Base-by-base conservation (phyloP, 2,113 vertebrate genomes). In the Lepisosteus oculatus region DNA sequence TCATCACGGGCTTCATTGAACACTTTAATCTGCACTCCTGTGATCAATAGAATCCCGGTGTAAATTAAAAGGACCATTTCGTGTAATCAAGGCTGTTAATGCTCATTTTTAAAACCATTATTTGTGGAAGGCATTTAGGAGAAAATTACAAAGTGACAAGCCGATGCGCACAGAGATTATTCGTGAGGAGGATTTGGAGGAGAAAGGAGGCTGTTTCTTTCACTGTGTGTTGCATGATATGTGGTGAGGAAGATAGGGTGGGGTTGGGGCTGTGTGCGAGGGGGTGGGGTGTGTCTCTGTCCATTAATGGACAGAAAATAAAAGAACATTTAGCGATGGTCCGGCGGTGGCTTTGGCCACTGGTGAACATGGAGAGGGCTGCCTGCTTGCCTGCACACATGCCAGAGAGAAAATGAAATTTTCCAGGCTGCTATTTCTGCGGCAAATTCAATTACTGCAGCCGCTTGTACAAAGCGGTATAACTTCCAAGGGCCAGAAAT, bases 1-100 rank as follows among this genome's bases (percentile, higher is more conserved):
- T 98, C 96, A 99, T 99, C 97, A 98, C 95, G 84, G 92, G 96
- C 97, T 98, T 96, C 96, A 98, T 99, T 99, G 97, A 99, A 96
- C 95, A 95, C 95, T 98, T 97, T 97, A 99, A 99, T 99, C 97
- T 98, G 94, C 94, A 92, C 95, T 95, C 90, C 90, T 94, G 93
- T 98, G 96, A 99, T 99, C 97, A 97, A 99, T 99, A 98, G 92
- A 87, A 94, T 93, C 93, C 92, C 90, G 93, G 94, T 95, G 95
- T 97, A 98, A 99, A 99, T 99, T 96, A 99, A 99, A 98, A 97
- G 93, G 93, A 94, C 95, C 94, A 96, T 96, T 97, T 92, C 92
- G 76, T 95, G 95, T 97, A 98, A 99, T 98, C 97, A 97, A 95
- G 89, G 93, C 95, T 93, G 95, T 96, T 98, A 97, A 97, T 97